These are phyloP conservation scores for Trematomus bernacchii DNA, from an alignment of 2,797 vertebrate species.

Conservation along the genomic window DNA sequence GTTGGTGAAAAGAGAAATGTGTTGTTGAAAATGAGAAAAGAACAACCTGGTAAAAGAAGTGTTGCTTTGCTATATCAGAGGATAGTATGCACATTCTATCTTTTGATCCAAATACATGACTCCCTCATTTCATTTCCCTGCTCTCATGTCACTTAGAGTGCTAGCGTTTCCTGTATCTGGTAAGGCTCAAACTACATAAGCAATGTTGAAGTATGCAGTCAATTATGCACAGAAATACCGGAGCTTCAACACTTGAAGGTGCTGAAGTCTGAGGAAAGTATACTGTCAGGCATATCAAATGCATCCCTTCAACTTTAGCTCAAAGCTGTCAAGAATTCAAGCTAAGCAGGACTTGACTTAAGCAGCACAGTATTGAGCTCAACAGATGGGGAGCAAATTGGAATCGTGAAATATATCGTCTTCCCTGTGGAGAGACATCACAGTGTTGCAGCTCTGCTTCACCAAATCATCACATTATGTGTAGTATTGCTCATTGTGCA, in stretches of 20 bases:
- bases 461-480: conserved; percentile 6
- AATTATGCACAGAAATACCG: conserved; percentile 38
- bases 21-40: conserved; percentile 1
- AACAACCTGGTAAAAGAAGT: conserved; percentile 63
- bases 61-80: conserved; percentile 49
- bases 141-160: conserved; percentile 71
- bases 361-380: conserved; percentile 51
- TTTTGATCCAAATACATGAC: conserved; percentile 62
- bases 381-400: conserved; percentile 39
- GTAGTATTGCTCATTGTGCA: conserved; percentile 9
- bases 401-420: conserved; percentile 31
- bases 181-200: conserved; percentile 61
- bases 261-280: conserved; percentile 37
- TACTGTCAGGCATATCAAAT: conserved; percentile 38
- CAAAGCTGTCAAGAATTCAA: conserved; percentile 46
- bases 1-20: conserved; percentile 14
- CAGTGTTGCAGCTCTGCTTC: conserved; percentile 4
- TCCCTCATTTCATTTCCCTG: conserved; percentile 67
- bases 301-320: conserved; percentile 38
- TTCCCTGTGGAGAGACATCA: conserved; percentile 32
- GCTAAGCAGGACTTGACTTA: conserved; percentile 31
- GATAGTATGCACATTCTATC: conserved; percentile 54
- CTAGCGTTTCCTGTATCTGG: conserved; percentile 80
- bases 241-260: conserved; percentile 30
- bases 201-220: conserved; percentile 44